Conservation (phyloP, 2,888 invertebrate genomes). For the Listrodromus nycthemerus region DNA sequence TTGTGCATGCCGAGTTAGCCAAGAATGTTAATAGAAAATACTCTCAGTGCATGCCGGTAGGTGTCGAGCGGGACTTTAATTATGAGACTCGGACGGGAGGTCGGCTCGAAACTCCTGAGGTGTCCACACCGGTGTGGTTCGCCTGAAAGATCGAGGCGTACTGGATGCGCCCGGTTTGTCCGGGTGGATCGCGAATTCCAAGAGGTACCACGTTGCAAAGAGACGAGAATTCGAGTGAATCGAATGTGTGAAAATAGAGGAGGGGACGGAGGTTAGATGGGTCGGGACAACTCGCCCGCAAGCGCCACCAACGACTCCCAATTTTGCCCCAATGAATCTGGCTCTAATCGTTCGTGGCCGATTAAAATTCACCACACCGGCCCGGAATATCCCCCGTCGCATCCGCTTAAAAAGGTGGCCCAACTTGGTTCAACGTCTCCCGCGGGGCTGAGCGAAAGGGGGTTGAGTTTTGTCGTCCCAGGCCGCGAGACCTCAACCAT, state of each 20-base stretch:
- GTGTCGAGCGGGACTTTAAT: conserved; percentile 77
- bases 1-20: conserved; percentile 79
- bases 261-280: neutral
- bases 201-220: conserved; percentile 5
- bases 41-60: conserved; percentile 72
- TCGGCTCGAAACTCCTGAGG: conserved; percentile 61
- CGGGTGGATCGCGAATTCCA: conserved; percentile 26
- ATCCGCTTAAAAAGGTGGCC: conserved; percentile 57
- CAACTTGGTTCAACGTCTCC: conserved; percentile 43
- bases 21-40: conserved; percentile 84
- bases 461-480: neutral
- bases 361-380: conserved; percentile 63
- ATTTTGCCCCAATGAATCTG: conserved; percentile 65
- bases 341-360: conserved; percentile 65
- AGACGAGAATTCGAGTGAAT: conserved; percentile 44
- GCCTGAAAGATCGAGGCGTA: neutral
- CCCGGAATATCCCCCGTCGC: conserved; percentile 59
- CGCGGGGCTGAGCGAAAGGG: neutral
- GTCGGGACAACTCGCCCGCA: neutral
- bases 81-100: conserved; percentile 71
- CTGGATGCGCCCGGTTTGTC: conserved; percentile 2
- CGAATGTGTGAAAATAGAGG: conserved; percentile 32
- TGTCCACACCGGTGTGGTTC: conserved; percentile 19
- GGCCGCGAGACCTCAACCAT: conserved; percentile 53
- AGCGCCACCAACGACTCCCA: conserved; percentile 60